Conservation (phyloP, 2,113 vertebrate genomes). For the Heterotis niloticus region DNA sequence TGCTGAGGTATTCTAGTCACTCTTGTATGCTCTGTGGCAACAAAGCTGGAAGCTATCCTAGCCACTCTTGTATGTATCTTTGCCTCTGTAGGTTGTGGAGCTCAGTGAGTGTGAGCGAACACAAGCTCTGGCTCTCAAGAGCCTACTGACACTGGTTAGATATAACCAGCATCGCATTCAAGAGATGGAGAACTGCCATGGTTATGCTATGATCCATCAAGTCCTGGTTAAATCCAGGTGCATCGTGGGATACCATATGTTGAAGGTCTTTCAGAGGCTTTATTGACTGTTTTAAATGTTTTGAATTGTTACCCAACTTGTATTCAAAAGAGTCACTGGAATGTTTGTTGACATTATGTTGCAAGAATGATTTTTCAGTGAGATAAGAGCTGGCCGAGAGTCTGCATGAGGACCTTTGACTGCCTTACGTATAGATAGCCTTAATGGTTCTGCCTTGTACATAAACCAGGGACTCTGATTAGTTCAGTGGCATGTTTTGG, state of each 20-base stretch:
- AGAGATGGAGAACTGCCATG: slow-evolving; percentile 87
- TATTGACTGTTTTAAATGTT: not conserved
- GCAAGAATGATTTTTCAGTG: too few relatives aligned
- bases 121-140: slow-evolving; percentile 80
- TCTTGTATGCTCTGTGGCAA: not conserved
- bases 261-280: slow-evolving; percentile 73
- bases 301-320: not conserved
- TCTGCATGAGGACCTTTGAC: too few relatives aligned
- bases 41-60: not conserved
- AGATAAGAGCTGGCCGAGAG: too few relatives aligned
- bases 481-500: too few relatives aligned
- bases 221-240: slow-evolving; percentile 88
- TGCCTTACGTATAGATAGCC: too few relatives aligned
- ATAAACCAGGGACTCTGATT: too few relatives aligned
- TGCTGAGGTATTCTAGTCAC: not conserved
- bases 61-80: not conserved
- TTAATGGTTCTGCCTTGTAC: too few relatives aligned
- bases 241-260: slow-evolving; percentile 83
- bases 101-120: slow-evolving; percentile 84
- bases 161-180: slow-evolving; percentile 86
- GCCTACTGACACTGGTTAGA: slow-evolving; percentile 80
- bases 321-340: too few relatives aligned
- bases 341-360: too few relatives aligned
- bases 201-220: slow-evolving; percentile 91
- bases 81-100: slow-evolving; percentile 79